Evolutionary conservation across 1,140 invertebrate species (phyloP).

Genomic region (Mactra quadrangularis): DNA sequence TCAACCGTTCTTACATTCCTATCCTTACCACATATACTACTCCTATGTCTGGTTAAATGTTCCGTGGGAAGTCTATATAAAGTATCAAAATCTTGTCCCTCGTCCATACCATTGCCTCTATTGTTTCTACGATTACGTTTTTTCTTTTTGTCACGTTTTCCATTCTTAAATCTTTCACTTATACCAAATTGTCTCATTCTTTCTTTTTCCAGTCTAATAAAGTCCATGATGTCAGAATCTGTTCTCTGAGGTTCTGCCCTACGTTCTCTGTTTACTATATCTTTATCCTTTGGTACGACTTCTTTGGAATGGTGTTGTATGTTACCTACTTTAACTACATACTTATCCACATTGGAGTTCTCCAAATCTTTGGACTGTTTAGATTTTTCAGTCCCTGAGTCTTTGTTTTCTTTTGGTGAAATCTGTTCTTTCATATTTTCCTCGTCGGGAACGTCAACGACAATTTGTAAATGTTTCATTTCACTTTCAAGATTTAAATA

Average conservation of each 20-base stretch:
- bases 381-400: constrained; percentile 44
- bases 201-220: constrained; percentile 53
- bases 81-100: constrained; percentile 58
- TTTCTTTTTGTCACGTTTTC: constrained; percentile 51
- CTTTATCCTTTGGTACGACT: constrained; percentile 43
- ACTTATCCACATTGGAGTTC: constrained; percentile 46
- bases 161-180: constrained; percentile 39
- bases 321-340: constrained; percentile 46
- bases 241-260: constrained; percentile 18
- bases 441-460: constrained; percentile 59
- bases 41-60: constrained; percentile 54
- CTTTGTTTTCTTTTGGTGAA: constrained; percentile 57
- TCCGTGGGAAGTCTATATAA: constrained; percentile 62
- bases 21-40: constrained; percentile 37
- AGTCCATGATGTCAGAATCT: constrained; percentile 42
- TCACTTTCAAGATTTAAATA: constrained; percentile 14
- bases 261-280: constrained; percentile 51
- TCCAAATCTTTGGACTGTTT: constrained; percentile 54
- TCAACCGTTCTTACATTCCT: constrained; percentile 35
- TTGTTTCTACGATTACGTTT: constrained; percentile 58
- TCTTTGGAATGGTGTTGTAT: constrained; percentile 22
- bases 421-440: constrained; percentile 59
- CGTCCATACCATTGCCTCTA: constrained; percentile 47
- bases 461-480: constrained; percentile 43
- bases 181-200: constrained; percentile 26